Evolutionary conservation across 2,113 vertebrate genomes (phyloP), one percentile per base, ranked within the genome.

Genomic region (Myocastor coypus): DNA sequence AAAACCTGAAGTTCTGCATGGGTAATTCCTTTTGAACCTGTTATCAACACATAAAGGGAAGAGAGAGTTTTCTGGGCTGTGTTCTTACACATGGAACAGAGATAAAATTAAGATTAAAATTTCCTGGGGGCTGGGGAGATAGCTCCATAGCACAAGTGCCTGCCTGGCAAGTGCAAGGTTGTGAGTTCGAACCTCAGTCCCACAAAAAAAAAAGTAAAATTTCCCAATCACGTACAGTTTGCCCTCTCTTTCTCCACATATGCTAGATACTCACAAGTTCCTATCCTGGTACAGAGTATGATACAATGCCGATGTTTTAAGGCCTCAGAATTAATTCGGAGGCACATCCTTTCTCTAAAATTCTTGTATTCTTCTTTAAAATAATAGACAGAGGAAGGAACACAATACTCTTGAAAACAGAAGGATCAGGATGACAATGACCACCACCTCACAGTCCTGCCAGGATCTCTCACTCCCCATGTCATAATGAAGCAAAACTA

Each of bases 1-100:
- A 97, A 95, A 94, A 2, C 50, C 40, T 87, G 40, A 86, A 32
- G 34, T 92, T 83, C 86, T 83, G 22, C 66, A 84, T 78, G n/a
- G 52, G 24, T 68, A 95, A 83, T 91, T 94, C 61, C 30, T 37
- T 92, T 81, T 83, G 32, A 86, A 42, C 24, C 63, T 61, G 50
- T 3, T 92, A 42, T 57, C 32, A 40, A 82, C 28, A 87, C 32
- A 84, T 32, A 84, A 86, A 24, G 14, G 22, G 17, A 61, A 66
- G 81, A 77, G 50, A 61, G 4, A 52, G 17, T 40, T 88, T 95
- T 55, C 40, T 71, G 80, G 40, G 78, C 63, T 78, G 8, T n/a
- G 61, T 32, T 84, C 84, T 75, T 90, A 6, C 5, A 84, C 59
- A 66, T 6, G 37, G 40, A 95, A 69, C 28, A 78, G 80, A 96